Evolutionary conservation across 2,888 invertebrate species (phyloP).

Genomic region (Glomeris marginata): DNA sequence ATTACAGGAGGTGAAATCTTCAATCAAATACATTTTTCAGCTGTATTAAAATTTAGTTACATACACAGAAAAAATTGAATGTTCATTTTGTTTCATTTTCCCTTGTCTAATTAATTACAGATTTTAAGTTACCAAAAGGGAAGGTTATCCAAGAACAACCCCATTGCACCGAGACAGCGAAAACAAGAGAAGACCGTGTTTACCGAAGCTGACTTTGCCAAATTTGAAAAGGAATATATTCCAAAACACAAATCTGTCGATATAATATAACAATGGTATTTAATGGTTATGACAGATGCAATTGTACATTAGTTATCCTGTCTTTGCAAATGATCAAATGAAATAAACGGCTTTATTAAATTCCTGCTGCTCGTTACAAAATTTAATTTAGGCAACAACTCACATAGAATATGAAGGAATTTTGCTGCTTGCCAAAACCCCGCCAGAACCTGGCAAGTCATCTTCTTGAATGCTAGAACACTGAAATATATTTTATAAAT

Average conservation of each 20-base stretch:
- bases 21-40: too few species aligned
- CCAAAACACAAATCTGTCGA: too few species aligned
- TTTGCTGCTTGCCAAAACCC: slow-evolving; percentile 18
- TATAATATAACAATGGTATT: too few species aligned
- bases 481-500: slow-evolving; percentile 2
- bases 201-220: slow-evolving; percentile 50
- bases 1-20: too few species aligned
- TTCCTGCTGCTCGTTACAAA: slow-evolving; percentile 8
- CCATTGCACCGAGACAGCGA: background rate
- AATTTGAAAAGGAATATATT: slow-evolving; percentile 49
- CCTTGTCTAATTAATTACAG: slow-evolving; percentile 8
- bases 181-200: slow-evolving; percentile 43
- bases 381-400: slow-evolving; percentile 6
- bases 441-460: slow-evolving; percentile 19
- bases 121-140: slow-evolving; percentile 19
- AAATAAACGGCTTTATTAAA: slow-evolving; percentile 3
- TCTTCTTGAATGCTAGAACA: slow-evolving; percentile 26
- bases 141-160: slow-evolving; percentile 9
- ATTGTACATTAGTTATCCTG: background rate
- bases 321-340: slow-evolving; percentile 1
- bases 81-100: background rate
- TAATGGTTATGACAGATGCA: slow-evolving; percentile 4
- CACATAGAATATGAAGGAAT: slow-evolving; percentile 17
- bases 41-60: too few species aligned
- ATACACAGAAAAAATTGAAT: too few species aligned